A percentile compares a stretch with the other conserved stretches of the same genome.
Evolutionary conservation across 2,113 vertebrate genomes (phyloP).

Genomic region (Butorides virescens): DNA sequence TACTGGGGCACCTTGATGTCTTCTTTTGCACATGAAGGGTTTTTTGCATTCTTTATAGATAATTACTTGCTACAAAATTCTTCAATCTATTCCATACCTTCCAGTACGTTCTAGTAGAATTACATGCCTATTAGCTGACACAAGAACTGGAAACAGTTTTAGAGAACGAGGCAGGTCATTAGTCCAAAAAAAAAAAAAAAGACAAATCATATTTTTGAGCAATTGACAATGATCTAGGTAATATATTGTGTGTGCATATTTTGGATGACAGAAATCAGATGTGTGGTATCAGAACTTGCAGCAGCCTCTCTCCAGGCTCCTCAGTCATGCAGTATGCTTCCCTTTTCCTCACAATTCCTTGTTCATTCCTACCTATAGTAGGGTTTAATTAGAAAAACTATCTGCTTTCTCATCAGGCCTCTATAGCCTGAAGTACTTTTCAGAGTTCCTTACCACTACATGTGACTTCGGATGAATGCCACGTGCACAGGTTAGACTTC

Average conservation of each 20-base stretch:
- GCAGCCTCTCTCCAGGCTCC: not conserved
- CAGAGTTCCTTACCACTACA: not conserved
- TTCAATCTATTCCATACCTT: not conserved
- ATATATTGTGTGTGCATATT: fast-evolving
- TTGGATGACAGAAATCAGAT: not conserved
- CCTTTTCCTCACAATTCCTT: not conserved
- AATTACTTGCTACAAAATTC: not conserved
- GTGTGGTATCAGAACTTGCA: not conserved
- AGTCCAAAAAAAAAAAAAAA: not conserved
- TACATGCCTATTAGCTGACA: not conserved
- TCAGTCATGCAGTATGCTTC: not conserved
- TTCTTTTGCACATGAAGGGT: not conserved
- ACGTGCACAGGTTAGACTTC: not conserved
- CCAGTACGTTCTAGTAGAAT: not conserved
- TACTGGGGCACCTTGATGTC: not conserved
- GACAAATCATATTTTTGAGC: not conserved
- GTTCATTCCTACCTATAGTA: not conserved
- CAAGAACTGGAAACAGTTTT: not conserved
- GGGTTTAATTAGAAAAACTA: not conserved
- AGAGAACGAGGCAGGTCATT: not conserved
- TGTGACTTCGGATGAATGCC: not conserved
- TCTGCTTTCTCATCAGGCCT: not conserved
- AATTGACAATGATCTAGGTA: not conserved
- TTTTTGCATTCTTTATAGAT: not conserved
- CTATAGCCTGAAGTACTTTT: not conserved